Conservation (phyloP, 2,113 vertebrate species). For the Platanista minor region DNA sequence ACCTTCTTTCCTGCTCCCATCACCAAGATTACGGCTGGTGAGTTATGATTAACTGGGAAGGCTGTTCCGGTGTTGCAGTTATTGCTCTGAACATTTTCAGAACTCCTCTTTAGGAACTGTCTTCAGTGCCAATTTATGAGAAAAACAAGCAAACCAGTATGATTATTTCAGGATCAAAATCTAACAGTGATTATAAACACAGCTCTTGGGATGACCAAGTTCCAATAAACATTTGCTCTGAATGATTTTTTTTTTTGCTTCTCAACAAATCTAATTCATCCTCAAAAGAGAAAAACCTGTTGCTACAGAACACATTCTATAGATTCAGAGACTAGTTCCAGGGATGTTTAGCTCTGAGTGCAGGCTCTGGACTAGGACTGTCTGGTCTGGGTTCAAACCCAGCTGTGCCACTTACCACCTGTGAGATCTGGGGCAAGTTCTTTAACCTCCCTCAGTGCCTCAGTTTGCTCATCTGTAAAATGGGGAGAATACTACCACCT, state of each 20-base stretch:
- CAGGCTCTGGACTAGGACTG: not conserved
- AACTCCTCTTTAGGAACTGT: not conserved
- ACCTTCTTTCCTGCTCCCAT: not conserved
- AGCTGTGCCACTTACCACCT: not conserved
- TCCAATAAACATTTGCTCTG: not conserved
- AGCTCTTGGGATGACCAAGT: not conserved
- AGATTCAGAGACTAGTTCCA: not conserved
- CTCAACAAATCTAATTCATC: not conserved
- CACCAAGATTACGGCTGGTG: not conserved
- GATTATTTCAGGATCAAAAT: not conserved
- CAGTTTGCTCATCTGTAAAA: not conserved
- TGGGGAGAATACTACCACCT: not conserved
- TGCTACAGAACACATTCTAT: not conserved
- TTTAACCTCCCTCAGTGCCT: not conserved
- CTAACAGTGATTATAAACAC: not conserved
- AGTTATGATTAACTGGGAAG: not conserved
- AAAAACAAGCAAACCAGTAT: constrained; percentile 12
- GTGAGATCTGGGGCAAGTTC: not conserved
- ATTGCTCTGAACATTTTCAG: not conserved
- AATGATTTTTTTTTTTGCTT: not conserved
- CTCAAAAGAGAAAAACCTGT: not conserved
- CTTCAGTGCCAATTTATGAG: not conserved
- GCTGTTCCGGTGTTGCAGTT: not conserved
- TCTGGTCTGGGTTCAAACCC: not conserved
- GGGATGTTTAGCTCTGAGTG: not conserved